Evolutionary conservation across 2,888 invertebrate genomes (phyloP).

Genomic region (Macrosoma leucophasiata): DNA sequence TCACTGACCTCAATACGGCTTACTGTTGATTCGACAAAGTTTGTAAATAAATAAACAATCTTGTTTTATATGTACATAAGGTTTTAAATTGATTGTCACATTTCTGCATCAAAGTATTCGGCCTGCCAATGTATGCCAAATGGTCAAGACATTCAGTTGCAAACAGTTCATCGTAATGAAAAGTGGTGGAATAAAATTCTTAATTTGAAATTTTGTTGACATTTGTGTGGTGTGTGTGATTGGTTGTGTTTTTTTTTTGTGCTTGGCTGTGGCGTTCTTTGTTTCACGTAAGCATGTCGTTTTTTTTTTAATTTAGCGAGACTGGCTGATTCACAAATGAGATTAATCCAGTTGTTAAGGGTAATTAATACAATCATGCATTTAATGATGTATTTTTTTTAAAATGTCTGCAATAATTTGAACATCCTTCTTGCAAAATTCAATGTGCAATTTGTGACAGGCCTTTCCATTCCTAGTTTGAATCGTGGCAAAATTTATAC

Average conservation of each 20-base stretch:
- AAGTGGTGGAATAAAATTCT: slow-evolving; percentile 24
- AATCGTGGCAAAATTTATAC: no score
- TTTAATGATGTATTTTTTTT: no score
- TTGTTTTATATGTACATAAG: slow-evolving; percentile 17
- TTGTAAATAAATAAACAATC: slow-evolving; percentile 13
- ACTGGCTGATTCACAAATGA: no score
- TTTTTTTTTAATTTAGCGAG: background rate
- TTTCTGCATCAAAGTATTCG: slow-evolving; percentile 21
- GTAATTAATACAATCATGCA: no score
- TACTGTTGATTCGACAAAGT: slow-evolving; percentile 32
- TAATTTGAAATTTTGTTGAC: slow-evolving; percentile 9
- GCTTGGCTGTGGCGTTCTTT: background rate
- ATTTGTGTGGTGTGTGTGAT: slow-evolving; percentile 5
- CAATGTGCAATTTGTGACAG: no score
- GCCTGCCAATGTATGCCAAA: slow-evolving; percentile 39
- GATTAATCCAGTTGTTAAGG: no score
- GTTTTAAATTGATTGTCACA: no score
- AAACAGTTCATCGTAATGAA: slow-evolving; percentile 26
- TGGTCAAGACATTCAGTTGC: slow-evolving; percentile 36
- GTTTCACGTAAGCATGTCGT: slow-evolving; percentile 1
- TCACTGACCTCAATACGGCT: slow-evolving; percentile 65
- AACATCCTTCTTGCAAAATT: no score
- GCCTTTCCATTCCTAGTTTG: no score
- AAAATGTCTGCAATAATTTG: no score
- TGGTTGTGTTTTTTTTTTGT: background rate